These are phyloP conservation scores for Meleagris gallopavo DNA, from an alignment of 2,113 vertebrate genomes.

Conservation along the genomic window DNA sequence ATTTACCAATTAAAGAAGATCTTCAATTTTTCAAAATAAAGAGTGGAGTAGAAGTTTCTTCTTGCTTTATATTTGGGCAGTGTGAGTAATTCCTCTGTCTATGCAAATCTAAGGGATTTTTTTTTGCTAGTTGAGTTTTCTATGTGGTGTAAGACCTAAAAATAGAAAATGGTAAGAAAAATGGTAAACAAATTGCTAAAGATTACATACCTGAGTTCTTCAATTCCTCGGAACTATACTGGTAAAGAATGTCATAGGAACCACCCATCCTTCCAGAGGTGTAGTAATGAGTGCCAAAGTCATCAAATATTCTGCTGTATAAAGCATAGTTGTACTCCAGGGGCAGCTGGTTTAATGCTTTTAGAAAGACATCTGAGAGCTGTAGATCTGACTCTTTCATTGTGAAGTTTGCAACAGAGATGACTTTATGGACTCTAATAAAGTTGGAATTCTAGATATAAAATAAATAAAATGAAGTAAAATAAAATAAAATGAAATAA, in stretches of 20 bases:
- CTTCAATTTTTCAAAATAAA: background rate
- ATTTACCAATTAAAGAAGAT: background rate
- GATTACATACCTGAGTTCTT: slow-evolving; percentile 82
- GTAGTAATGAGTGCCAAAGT: slow-evolving; percentile 94
- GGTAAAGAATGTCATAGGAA: slow-evolving; percentile 91
- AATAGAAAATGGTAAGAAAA: background rate
- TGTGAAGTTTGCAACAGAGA: slow-evolving; percentile 88
- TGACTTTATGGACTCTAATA: slow-evolving; percentile 86
- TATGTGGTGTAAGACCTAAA: background rate
- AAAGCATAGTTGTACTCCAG: slow-evolving; percentile 91
- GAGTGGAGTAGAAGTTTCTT: background rate
- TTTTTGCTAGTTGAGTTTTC: background rate
- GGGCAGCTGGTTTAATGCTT: slow-evolving; percentile 87
- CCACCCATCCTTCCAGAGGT: slow-evolving; percentile 88
- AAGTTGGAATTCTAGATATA: slow-evolving; percentile 87
- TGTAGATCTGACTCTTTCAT: slow-evolving; percentile 83
- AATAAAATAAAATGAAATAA: background rate
- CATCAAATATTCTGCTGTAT: slow-evolving; percentile 91
- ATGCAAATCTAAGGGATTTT: background rate
- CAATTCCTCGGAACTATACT: slow-evolving; percentile 86
- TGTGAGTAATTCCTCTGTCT: background rate
- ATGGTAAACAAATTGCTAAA: background rate
- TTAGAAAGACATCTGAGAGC: slow-evolving; percentile 85
- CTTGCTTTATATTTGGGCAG: background rate
- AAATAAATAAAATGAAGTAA: background rate